Conservation (phyloP, 1,140 invertebrate species). For the Listronotus bonariensis region DNA sequence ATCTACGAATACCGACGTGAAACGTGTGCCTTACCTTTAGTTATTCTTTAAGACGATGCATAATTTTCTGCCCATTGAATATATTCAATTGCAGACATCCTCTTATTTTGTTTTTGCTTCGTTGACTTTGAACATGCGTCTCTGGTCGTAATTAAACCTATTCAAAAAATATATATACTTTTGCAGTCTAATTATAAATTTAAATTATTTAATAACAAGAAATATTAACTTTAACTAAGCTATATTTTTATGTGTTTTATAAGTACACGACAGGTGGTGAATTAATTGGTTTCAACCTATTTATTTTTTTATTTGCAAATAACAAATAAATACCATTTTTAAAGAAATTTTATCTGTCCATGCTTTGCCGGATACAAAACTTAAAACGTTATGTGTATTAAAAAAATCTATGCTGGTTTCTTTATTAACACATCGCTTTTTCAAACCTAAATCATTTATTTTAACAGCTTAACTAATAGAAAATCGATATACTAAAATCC, state of each 20-base stretch:
- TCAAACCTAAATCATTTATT: too few relatives aligned
- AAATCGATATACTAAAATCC: too few relatives aligned
- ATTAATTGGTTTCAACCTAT: too few relatives aligned
- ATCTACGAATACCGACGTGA: too few relatives aligned
- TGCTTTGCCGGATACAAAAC: too few relatives aligned
- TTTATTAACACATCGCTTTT: too few relatives aligned
- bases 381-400: background rate
- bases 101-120: constrained; percentile 31
- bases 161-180: constrained; percentile 5
- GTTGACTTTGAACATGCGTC: background rate
- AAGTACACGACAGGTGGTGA: too few relatives aligned
- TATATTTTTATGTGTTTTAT: too few relatives aligned
- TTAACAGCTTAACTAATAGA: too few relatives aligned
- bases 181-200: background rate
- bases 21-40: constrained; percentile 4
- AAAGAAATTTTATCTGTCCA: too few relatives aligned
- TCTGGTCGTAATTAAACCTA: constrained; percentile 3
- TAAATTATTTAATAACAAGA: background rate
- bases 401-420: too few relatives aligned
- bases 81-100: constrained; percentile 30
- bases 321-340: background rate
- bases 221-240: background rate
- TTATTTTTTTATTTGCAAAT: background rate
- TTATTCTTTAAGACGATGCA: constrained; percentile 14
- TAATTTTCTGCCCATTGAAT: constrained; percentile 39